phyloP scores from a whole-genome alignment of 2,113 vertebrate species.

The Casuarius casuarius region DNA sequence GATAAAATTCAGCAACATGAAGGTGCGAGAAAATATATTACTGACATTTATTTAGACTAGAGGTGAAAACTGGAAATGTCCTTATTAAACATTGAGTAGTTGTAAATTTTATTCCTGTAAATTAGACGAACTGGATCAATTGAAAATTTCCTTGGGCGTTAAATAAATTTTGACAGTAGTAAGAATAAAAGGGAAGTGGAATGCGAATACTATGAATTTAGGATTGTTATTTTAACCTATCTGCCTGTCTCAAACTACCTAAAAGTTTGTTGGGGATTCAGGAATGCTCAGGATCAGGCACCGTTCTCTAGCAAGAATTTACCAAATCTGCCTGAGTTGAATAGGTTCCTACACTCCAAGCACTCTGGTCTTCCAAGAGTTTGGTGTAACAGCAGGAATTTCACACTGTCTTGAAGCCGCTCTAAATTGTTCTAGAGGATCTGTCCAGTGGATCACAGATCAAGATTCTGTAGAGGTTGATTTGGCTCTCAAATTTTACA shows the following conservation, averaged over 20 bases:
- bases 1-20: not conserved
- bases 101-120: not conserved
- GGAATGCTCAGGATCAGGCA: not conserved
- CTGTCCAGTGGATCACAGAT: rapidly evolving
- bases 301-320: not conserved
- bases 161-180: not conserved
- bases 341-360: not conserved
- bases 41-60: not conserved
- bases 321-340: not conserved
- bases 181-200: not conserved
- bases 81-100: not conserved
- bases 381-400: not conserved
- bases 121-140: not conserved
- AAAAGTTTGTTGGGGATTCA: not conserved
- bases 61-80: not conserved
- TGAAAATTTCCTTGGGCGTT: not conserved
- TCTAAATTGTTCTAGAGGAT: not conserved
- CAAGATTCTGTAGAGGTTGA: not conserved
- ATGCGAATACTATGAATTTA: not conserved
- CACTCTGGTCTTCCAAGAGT: not conserved
- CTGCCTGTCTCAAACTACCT: not conserved
- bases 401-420: not conserved
- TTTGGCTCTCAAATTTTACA: not conserved
- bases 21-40: not conserved
- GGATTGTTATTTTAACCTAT: not conserved